A percentile compares a stretch with the other conserved stretches of the same genome.
Conservation (phyloP, 2,113 vertebrate species). For the Rhinopithecus roxellana region DNA sequence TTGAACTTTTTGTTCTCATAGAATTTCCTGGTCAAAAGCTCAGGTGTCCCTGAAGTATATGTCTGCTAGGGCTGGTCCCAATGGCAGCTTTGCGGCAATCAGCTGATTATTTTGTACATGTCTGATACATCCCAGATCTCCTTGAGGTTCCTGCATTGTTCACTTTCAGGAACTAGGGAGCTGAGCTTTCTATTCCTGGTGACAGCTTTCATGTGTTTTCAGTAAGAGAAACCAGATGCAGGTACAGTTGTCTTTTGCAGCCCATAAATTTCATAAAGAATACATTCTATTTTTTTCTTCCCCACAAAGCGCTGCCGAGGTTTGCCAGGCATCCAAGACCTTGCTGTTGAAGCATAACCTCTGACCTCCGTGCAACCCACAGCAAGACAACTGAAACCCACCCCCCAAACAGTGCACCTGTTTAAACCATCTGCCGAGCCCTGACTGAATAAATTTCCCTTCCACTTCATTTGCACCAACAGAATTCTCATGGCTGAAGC, state of each 20-base stretch:
- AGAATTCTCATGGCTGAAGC: not conserved
- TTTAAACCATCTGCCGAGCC: slow-evolving; percentile 71
- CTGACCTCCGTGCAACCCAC: slow-evolving; percentile 56
- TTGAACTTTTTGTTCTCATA: not conserved
- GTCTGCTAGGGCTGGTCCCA: not conserved
- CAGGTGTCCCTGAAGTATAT: accelerated
- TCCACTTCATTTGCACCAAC: not conserved
- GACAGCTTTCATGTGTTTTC: slow-evolving; percentile 73
- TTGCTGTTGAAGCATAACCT: slow-evolving; percentile 71
- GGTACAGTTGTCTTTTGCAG: slow-evolving; percentile 79
- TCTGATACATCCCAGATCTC: slow-evolving; percentile 35
- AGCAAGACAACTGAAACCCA: slow-evolving; percentile 66
- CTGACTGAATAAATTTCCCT: slow-evolving; percentile 36
- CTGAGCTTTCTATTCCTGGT: slow-evolving; percentile 66
- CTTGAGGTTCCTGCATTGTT: slow-evolving; percentile 34
- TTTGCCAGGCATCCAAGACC: slow-evolving; percentile 65
- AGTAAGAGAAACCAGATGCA: slow-evolving; percentile 76
- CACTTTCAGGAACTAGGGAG: slow-evolving; percentile 65
- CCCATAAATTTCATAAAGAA: slow-evolving; percentile 82
- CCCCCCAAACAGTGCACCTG: slow-evolving; percentile 74
- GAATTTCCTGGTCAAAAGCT: not conserved
- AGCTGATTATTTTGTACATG: not conserved
- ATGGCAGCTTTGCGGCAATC: not conserved
- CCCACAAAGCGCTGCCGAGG: slow-evolving; percentile 70
- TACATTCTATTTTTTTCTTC: slow-evolving; percentile 62